A percentile compares a stretch with the other conserved stretches of the same genome.
phyloP scores from a whole-genome alignment of 2,113 vertebrate species.

The Acrocephalus kingi region DNA sequence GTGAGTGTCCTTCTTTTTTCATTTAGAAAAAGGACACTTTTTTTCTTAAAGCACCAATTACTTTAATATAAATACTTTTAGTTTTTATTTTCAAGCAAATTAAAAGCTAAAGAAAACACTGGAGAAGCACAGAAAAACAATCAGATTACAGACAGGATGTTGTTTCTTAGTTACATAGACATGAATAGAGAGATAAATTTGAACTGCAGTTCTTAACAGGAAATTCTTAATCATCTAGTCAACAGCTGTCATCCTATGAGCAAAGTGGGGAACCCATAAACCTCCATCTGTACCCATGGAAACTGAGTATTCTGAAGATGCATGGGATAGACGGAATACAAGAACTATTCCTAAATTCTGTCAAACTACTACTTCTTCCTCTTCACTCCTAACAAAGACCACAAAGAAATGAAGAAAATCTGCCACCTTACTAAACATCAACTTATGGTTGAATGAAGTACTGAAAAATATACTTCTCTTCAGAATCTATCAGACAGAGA shows the following conservation, averaged over 20 bases:
- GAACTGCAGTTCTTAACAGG: not conserved
- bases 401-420: not conserved
- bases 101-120: not conserved
- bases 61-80: not conserved
- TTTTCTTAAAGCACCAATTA: not conserved
- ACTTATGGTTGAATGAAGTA: not conserved
- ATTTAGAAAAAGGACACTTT: not conserved
- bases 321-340: not conserved
- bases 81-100: constrained; percentile 12
- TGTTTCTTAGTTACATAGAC: not conserved
- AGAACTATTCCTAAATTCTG: not conserved
- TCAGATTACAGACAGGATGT: not conserved
- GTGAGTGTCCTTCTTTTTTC: not conserved
- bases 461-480: not conserved
- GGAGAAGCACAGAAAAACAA: not conserved
- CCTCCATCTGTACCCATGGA: not conserved
- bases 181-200: not conserved
- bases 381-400: not conserved
- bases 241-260: not conserved
- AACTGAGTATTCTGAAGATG: not conserved
- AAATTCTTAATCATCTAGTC: not conserved
- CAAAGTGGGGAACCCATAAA: not conserved
- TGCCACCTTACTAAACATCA: not conserved
- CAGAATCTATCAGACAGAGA: not conserved
- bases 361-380: not conserved